Evolutionary conservation across 2,888 invertebrate species (phyloP).

Genomic region (Drosophila dives): DNA sequence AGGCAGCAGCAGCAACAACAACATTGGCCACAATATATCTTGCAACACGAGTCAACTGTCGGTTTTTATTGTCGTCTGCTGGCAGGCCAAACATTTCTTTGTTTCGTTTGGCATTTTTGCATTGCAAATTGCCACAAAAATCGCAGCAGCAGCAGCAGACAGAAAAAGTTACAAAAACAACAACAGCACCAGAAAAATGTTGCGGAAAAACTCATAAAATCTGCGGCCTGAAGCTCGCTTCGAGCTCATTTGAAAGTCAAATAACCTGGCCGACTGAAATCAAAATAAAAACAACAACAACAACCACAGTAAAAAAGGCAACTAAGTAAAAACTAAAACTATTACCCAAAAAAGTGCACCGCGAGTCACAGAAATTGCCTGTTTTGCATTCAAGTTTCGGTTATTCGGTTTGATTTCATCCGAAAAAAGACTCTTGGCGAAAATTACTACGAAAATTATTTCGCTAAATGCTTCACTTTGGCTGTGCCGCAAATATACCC

Average conservation of each 20-base stretch:
- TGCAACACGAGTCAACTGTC: conserved; percentile 81
- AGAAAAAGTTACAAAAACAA: conserved; percentile 12
- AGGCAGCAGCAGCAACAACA: conserved; percentile 39
- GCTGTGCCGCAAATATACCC: conserved; percentile 8
- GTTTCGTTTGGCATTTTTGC: conserved; percentile 77
- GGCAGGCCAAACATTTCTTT: conserved; percentile 75
- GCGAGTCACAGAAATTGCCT: conserved; percentile 66
- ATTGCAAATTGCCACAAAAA: conserved; percentile 78
- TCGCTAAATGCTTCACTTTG: conserved; percentile 55
- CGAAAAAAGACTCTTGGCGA: conserved; percentile 50
- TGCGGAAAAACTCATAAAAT: conserved; percentile 79
- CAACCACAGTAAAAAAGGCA: conserved; percentile 38
- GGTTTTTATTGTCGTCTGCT: conserved; percentile 81
- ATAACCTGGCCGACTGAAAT: conserved; percentile 63
- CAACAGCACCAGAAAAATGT: conserved; percentile 58
- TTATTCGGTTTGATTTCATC: conserved; percentile 56
- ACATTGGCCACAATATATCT: conserved; percentile 74
- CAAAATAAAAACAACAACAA: conserved; percentile 31
- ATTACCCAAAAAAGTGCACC: conserved; percentile 56
- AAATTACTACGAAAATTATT: conserved; percentile 68
- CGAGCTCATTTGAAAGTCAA: conserved; percentile 77
- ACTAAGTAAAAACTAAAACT: conserved; percentile 64
- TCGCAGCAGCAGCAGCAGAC: conserved; percentile 59
- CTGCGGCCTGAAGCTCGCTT: conserved; percentile 55
- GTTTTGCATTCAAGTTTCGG: conserved; percentile 70